Base-by-base conservation (phyloP, 2,113 vertebrate species). In the Rhizomys pruinosus region DNA sequence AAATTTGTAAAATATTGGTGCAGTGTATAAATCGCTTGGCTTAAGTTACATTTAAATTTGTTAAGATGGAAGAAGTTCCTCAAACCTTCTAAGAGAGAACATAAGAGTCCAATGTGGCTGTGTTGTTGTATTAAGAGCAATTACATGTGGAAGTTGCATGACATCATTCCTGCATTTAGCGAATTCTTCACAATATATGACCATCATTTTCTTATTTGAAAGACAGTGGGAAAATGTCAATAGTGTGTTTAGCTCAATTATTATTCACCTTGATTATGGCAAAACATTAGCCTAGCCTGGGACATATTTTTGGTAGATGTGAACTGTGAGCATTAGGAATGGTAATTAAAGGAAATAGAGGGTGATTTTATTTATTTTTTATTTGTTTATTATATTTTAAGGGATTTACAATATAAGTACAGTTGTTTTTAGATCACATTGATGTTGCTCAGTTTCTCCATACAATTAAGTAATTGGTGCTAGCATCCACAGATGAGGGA, bases 281-380 rank as follows among this genome's bases (percentile, higher is more conserved):
- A 87, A 89, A 95, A 79, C 22, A 78, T 92, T 80, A 93, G 61
- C 52, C 29, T 87, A 57, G 89, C 94, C 61, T 93, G 84, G 61
- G 90, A 87, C 13, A 80, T 63, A 81, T 90, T 90, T 57, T 80
- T 74, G 17, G 13, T 89, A 94, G 22, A 37, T 76, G 2, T 59
- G n/a, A 84, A 79, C 32, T 68, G n/a, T n/a, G n/a, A n/a, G 44
- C 76, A 63, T 91, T 37, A 61, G 39, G n/a, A 76, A 87, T 91
- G 12, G 42, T 66, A 44, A 81, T 90, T 19, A 68, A 69, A 72
- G 69, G 68, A 89, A 76, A 84, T 81, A 63, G 47, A 64, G 8
- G 13, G 20, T 85, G 16, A 59, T 63, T 90, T 71, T n/a, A n/a
- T n/a, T n/a, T n/a, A n/a, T n/a, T n/a, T n/a, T n/a, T n/a, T n/a